phyloP scores from a whole-genome alignment of 1,140 invertebrate genomes.

The Drosophila setifemur region DNA sequence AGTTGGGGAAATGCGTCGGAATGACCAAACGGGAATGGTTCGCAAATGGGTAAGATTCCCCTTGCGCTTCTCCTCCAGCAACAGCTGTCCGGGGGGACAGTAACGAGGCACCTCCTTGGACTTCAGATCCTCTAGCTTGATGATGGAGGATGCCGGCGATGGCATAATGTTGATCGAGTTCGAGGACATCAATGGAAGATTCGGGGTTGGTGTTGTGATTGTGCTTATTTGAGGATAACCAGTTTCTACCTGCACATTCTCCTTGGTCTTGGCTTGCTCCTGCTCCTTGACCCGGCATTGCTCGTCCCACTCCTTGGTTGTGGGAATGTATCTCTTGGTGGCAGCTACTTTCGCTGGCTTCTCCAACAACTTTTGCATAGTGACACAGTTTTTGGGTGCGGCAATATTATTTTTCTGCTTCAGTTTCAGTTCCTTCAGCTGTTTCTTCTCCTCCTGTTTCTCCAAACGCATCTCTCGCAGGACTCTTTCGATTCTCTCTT shows the following conservation, averaged over 20 bases:
- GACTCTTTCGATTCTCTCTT: constrained; percentile 49
- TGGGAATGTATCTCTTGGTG: constrained; percentile 54
- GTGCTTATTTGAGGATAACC: no score
- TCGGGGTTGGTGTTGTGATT: neutral
- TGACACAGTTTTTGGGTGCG: neutral
- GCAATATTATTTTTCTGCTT: neutral
- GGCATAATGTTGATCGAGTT: neutral
- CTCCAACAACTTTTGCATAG: neutral
- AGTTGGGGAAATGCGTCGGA: neutral
- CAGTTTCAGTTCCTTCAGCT: neutral
- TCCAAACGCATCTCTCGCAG: constrained; percentile 48
- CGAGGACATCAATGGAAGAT: neutral
- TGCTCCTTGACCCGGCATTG: constrained; percentile 24
- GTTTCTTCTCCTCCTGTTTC: neutral
- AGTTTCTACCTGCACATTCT: no score
- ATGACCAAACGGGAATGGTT: neutral
- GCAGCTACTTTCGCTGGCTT: neutral
- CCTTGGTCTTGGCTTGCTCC: constrained; percentile 10
- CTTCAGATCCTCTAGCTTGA: neutral
- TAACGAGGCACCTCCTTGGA: neutral
- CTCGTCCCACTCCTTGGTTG: constrained; percentile 64
- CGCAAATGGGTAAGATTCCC: constrained; percentile 14
- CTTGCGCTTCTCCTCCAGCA: constrained; percentile 2
- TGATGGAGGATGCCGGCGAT: neutral
- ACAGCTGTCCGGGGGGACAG: neutral